phyloP scores from a whole-genome alignment of 2,113 vertebrate species.

The Holacanthus passer region DNA sequence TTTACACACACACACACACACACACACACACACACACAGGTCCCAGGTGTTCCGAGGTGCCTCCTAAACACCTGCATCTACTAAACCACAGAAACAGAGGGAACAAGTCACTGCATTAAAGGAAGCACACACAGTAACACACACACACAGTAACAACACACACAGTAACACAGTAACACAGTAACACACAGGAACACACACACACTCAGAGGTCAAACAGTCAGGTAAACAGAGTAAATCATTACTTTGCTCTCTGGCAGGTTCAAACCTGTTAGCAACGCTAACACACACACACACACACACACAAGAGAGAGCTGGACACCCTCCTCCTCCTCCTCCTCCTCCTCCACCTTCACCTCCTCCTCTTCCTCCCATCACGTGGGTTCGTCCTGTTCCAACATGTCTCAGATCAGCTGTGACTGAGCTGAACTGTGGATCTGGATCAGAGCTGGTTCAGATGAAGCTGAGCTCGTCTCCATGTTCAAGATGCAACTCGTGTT shows the following conservation, averaged over 20 bases:
- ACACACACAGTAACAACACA: constrained; percentile 6
- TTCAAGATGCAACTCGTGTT: no score
- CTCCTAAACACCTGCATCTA: constrained; percentile 59
- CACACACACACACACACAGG: background rate
- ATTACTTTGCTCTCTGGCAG: constrained; percentile 52
- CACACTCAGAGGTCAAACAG: constrained; percentile 55
- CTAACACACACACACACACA: background rate
- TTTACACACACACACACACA: constrained; percentile 4
- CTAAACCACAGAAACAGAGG: constrained; percentile 11
- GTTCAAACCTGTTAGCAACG: constrained; percentile 37
- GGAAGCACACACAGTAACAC: constrained; percentile 45
- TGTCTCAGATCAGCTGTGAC: no score
- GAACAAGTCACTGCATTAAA: constrained; percentile 45
- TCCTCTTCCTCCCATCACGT: no score
- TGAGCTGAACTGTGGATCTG: no score
- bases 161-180: background rate
- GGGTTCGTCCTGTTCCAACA: no score
- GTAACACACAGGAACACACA: constrained; percentile 21
- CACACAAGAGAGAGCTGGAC: background rate
- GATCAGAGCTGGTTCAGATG: no score
- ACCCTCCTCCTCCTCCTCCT: background rate
- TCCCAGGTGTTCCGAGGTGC: constrained; percentile 50
- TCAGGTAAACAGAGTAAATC: constrained; percentile 69
- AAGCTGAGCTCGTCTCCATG: no score
- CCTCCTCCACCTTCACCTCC: background rate